Conservation (phyloP, 2,797 vertebrate species). For the Meriones psammophilus region DNA sequence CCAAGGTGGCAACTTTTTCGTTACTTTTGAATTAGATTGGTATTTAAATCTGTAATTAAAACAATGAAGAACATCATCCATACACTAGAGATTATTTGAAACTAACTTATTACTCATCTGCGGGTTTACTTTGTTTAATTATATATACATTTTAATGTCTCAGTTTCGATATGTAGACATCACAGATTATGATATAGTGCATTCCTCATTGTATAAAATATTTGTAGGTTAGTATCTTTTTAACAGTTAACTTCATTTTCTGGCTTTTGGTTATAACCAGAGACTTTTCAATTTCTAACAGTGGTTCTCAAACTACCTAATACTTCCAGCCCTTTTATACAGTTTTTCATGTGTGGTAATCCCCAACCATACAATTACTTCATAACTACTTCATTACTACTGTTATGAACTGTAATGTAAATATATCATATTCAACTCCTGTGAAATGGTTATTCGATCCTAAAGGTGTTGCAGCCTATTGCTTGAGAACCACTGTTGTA, state of each 20-base stretch:
- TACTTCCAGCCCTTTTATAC: neutral
- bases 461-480: neutral
- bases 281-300: constrained; percentile 19
- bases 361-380: neutral
- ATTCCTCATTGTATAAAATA: neutral
- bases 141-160: constrained; percentile 48
- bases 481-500: neutral
- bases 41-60: constrained; percentile 66
- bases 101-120: neutral
- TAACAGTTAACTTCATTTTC: constrained; percentile 49
- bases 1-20: neutral
- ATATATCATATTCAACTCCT: neutral
- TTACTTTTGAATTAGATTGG: constrained; percentile 48
- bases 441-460: neutral
- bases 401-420: neutral
- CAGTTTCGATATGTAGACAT: constrained; percentile 24
- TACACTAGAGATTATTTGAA: constrained; percentile 24
- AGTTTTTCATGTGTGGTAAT: neutral
- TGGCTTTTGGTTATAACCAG: constrained; percentile 4
- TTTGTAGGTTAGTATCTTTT: neutral
- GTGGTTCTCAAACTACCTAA: neutral
- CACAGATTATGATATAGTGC: constrained; percentile 37
- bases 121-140: constrained; percentile 55
- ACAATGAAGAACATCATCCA: constrained; percentile 4
- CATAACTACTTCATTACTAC: neutral